These are phyloP conservation scores for Pagrus major DNA, from an alignment of 2,113 vertebrate species.

Conservation along the genomic window DNA sequence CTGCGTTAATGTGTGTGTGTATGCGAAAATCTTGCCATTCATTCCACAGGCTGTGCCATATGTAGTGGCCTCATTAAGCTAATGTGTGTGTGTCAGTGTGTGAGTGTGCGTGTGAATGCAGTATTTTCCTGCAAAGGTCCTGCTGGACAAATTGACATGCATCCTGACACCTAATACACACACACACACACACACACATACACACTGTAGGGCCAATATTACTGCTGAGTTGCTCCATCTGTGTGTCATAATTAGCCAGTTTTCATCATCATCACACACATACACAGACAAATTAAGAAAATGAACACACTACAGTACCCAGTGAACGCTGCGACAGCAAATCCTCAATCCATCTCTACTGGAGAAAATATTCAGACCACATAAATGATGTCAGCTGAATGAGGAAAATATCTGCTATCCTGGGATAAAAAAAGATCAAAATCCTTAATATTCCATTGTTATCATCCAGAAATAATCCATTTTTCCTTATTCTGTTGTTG, in stretches of 20 bases:
- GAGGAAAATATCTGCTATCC: slow-evolving; percentile 10
- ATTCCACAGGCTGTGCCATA: slow-evolving; percentile 66
- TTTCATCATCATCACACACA: slow-evolving; percentile 34
- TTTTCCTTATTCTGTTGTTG: not conserved
- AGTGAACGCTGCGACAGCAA: slow-evolving; percentile 47
- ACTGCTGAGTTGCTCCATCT: slow-evolving; percentile 52
- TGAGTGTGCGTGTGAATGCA: slow-evolving; percentile 31
- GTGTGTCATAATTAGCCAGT: slow-evolving; percentile 33
- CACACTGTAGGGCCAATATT: slow-evolving; percentile 33
- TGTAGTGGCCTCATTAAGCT: slow-evolving; percentile 70
- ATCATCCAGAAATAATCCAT: slow-evolving; percentile 31
- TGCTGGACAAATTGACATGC: slow-evolving; percentile 35
- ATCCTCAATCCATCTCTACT: slow-evolving; percentile 66
- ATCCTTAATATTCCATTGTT: slow-evolving; percentile 45
- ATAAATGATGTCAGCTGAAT: slow-evolving; percentile 16
- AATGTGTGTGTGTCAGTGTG: slow-evolving; percentile 30
- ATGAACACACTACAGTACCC: slow-evolving; percentile 63
- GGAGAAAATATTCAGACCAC: slow-evolving; percentile 30
- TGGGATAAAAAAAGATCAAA: not conserved
- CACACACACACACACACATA: not conserved
- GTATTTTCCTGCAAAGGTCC: slow-evolving; percentile 38
- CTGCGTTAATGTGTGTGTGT: slow-evolving; percentile 21
- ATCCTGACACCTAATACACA: slow-evolving; percentile 27
- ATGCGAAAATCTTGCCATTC: slow-evolving; percentile 43
- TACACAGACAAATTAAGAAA: slow-evolving; percentile 36